A percentile compares a stretch with the other conserved stretches of the same genome.
Conservation (phyloP, 1,140 invertebrate genomes). For the Orius insidiosus region DNA sequence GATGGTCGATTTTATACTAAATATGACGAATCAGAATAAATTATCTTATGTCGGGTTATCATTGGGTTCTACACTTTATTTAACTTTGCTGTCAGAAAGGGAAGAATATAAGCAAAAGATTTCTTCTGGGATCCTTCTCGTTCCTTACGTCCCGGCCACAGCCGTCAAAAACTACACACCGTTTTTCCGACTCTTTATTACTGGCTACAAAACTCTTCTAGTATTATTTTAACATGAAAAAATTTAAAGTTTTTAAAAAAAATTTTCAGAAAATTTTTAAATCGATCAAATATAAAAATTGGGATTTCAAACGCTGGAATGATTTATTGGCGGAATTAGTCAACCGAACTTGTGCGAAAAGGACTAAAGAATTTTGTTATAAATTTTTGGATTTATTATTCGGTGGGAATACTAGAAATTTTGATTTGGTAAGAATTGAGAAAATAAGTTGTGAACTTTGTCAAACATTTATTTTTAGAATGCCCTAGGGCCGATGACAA, state of each 20-base stretch:
- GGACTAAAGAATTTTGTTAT: too few species aligned
- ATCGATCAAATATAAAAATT: too few species aligned
- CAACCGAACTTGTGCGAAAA: too few species aligned
- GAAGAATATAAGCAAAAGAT: neutral
- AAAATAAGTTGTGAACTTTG: too few species aligned
- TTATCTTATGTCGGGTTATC: conserved; percentile 48
- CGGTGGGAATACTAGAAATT: too few species aligned
- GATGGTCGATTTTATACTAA: conserved; percentile 37
- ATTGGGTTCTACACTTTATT: conserved; percentile 38
- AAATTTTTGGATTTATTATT: too few species aligned
- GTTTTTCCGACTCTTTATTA: neutral
- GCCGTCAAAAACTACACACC: neutral
- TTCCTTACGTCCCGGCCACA: neutral
- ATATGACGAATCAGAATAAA: conserved; percentile 29
- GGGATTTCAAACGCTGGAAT: too few species aligned
- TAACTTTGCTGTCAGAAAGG: neutral
- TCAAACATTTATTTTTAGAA: neutral
- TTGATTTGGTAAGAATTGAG: too few species aligned
- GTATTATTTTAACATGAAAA: too few species aligned
- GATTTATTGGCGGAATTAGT: too few species aligned
- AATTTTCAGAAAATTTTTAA: too few species aligned
- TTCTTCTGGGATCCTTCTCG: neutral
- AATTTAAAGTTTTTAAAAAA: too few species aligned
- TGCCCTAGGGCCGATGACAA: neutral
- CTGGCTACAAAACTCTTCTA: neutral